phyloP scores from a whole-genome alignment of 1,140 invertebrate species.

The Anastrepha ludens region DNA sequence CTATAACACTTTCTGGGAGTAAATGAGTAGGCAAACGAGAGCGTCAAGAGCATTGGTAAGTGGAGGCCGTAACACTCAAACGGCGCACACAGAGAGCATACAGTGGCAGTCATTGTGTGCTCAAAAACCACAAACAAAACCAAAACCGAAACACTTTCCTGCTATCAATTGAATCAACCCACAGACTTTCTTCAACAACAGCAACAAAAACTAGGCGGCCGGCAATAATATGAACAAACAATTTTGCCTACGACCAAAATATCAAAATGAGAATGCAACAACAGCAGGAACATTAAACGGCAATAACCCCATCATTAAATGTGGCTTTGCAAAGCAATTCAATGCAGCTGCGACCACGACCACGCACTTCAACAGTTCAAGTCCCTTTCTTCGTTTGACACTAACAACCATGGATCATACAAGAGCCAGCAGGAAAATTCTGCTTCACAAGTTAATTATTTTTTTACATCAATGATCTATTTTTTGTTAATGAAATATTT shows the following conservation, averaged over 20 bases:
- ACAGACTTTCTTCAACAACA: background rate
- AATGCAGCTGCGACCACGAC: constrained; percentile 9
- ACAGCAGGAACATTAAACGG: background rate
- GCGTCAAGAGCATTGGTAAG: background rate
- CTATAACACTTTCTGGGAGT: background rate
- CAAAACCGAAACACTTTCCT: constrained; percentile 44
- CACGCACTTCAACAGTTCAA: constrained; percentile 33
- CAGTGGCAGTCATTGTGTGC: background rate
- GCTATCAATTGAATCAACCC: background rate
- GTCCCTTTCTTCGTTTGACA: constrained; percentile 26
- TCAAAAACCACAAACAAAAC: background rate
- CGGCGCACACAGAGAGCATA: background rate
- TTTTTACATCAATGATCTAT: too few relatives aligned
- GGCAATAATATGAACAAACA: constrained; percentile 36
- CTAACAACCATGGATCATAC: background rate
- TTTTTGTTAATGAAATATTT: too few relatives aligned
- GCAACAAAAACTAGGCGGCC: background rate
- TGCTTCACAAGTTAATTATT: too few relatives aligned
- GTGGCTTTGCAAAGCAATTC: constrained; percentile 18
- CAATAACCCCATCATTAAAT: constrained; percentile 37
- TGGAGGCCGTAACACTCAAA: background rate
- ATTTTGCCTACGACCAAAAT: constrained; percentile 34
- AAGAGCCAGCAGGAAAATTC: too few relatives aligned
- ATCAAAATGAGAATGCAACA: background rate
- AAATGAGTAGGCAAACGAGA: background rate